phyloP scores from a whole-genome alignment of 2,113 vertebrate genomes.

The Syngnathus typhle region DNA sequence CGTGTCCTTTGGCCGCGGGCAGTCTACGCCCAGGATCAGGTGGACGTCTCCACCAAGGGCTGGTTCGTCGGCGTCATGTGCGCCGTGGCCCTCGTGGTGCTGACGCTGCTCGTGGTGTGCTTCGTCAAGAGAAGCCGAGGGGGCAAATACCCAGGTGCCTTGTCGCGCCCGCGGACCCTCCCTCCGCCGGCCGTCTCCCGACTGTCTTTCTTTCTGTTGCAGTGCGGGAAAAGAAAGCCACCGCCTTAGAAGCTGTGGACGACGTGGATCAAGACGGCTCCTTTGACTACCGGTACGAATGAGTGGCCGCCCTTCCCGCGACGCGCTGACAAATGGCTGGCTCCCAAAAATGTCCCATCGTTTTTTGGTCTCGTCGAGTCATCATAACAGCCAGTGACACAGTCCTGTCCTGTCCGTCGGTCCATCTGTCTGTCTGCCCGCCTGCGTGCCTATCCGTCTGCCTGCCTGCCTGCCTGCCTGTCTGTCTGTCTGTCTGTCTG shows the following conservation, averaged over 20 bases:
- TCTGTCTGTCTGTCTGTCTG: no score
- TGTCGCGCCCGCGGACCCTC: background rate
- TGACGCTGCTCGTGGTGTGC: slow-evolving; percentile 91
- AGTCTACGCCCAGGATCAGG: slow-evolving; percentile 78
- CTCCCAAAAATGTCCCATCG: no score
- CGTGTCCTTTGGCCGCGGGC: background rate
- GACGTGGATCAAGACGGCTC: slow-evolving; percentile 90
- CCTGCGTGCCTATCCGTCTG: no score
- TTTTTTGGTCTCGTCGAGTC: no score
- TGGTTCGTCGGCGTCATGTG: slow-evolving; percentile 99
- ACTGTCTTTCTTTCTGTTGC: slow-evolving; percentile 24
- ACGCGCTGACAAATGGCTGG: background rate
- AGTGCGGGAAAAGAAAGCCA: slow-evolving; percentile 91
- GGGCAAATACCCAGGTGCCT: slow-evolving; percentile 89
- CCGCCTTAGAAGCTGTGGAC: slow-evolving; percentile 81
- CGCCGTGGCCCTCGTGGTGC: slow-evolving; percentile 90
- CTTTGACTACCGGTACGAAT: slow-evolving; percentile 91
- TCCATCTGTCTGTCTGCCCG: no score
- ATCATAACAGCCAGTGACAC: no score
- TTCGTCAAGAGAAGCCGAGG: slow-evolving; percentile 97
- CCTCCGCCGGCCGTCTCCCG: background rate
- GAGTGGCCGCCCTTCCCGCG: background rate
- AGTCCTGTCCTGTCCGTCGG: no score
- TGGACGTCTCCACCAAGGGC: slow-evolving; percentile 92
- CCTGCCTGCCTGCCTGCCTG: no score